These are phyloP conservation scores for Prenolepis imparis DNA, from an alignment of 2,888 invertebrate genomes.

Conservation along the genomic window DNA sequence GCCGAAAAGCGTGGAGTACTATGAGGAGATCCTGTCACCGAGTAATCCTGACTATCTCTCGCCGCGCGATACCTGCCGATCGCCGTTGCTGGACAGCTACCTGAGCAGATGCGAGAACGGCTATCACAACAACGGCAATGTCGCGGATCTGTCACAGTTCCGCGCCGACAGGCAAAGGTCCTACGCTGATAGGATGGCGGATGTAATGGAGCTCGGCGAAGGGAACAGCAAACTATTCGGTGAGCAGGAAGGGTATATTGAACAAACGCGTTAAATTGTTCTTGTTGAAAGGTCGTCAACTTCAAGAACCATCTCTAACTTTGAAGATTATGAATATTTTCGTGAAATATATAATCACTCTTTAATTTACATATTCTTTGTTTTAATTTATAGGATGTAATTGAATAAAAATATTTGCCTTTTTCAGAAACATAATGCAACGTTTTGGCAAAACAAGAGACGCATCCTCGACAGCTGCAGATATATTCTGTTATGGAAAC, in stretches of 20 bases:
- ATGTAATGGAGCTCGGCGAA: slow-evolving; percentile 66
- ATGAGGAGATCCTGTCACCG: slow-evolving; percentile 82
- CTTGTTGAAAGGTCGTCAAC: background rate
- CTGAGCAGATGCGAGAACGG: slow-evolving; percentile 79
- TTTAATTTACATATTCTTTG: background rate
- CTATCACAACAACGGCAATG: slow-evolving; percentile 78
- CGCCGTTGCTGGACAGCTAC: slow-evolving; percentile 74
- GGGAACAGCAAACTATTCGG: slow-evolving; percentile 65
- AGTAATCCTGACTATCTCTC: slow-evolving; percentile 78
- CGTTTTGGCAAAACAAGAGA: slow-evolving; percentile 72
- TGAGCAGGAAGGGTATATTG: slow-evolving; percentile 76
- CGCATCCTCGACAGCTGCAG: slow-evolving; percentile 70
- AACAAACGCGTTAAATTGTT: background rate
- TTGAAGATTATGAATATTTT: background rate
- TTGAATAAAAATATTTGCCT: slow-evolving; percentile 1
- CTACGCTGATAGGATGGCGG: slow-evolving; percentile 69
- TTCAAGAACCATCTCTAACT: background rate
- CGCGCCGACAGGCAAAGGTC: slow-evolving; percentile 71
- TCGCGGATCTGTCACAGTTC: slow-evolving; percentile 66
- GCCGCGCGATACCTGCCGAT: slow-evolving; percentile 70
- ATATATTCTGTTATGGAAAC: slow-evolving; percentile 39
- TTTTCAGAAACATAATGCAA: slow-evolving; percentile 68
- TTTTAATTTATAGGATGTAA: background rate
- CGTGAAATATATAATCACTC: background rate
- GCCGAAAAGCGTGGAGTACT: slow-evolving; percentile 83